phyloP scores from a whole-genome alignment of 2,888 invertebrate species.

The Cheilosia vulpina region DNA sequence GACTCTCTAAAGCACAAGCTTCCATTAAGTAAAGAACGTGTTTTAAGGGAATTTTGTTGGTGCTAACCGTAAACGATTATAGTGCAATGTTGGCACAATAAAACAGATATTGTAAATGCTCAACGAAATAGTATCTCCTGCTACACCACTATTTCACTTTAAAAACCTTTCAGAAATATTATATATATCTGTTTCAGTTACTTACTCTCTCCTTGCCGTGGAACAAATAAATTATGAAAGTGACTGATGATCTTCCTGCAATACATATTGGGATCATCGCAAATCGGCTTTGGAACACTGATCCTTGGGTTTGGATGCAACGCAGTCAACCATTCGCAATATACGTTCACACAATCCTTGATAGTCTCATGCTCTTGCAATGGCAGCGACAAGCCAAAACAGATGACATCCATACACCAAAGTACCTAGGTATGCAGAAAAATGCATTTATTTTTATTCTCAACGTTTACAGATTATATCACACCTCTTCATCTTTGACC shows the following conservation, averaged over 20 bases:
- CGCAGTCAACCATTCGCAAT: slow-evolving; percentile 98
- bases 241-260: slow-evolving; percentile 95
- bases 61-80: too few species aligned
- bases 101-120: too few species aligned
- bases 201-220: slow-evolving; percentile 95
- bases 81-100: too few species aligned
- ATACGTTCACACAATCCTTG: slow-evolving; percentile 97
- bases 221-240: slow-evolving; percentile 97
- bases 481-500: slow-evolving; percentile 92
- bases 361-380: slow-evolving; percentile 96
- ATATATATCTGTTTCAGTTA: slow-evolving; percentile 60
- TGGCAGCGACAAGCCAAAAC: slow-evolving; percentile 95
- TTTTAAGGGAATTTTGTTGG: too few species aligned
- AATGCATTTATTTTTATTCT: not conserved
- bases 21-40: too few species aligned
- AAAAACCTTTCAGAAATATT: not conserved
- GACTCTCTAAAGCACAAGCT: too few species aligned
- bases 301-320: slow-evolving; percentile 92
- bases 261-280: slow-evolving; percentile 95
- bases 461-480: not conserved
- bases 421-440: slow-evolving; percentile 87
- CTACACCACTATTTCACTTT: too few species aligned
- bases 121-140: too few species aligned
- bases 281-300: slow-evolving; percentile 94
- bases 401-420: slow-evolving; percentile 94